phyloP scores from a whole-genome alignment of 2,113 vertebrate species.

The Prolemur simus region DNA sequence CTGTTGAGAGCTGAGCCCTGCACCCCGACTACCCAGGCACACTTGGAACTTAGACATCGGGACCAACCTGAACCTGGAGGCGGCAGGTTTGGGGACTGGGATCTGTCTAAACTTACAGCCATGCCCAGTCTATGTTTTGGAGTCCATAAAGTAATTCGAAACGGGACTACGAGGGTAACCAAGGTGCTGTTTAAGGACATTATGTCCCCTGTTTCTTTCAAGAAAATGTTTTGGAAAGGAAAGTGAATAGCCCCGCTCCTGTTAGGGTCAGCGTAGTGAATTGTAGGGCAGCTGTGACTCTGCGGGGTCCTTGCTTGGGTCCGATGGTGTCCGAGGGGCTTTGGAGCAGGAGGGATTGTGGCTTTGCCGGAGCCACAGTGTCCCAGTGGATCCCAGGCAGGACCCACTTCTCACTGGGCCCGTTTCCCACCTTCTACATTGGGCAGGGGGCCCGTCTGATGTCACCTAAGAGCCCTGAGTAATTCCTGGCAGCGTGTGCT shows the following conservation, averaged over 20 bases:
- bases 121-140: neutral
- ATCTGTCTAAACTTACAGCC: neutral
- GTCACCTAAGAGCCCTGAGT: neutral
- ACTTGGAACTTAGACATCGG: neutral
- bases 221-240: neutral
- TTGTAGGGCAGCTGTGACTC: neutral
- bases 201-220: neutral
- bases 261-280: neutral
- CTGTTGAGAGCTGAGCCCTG: neutral
- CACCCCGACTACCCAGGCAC: rapidly evolving
- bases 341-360: neutral
- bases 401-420: neutral
- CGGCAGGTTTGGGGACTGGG: neutral
- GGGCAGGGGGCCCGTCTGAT: neutral
- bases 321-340: neutral
- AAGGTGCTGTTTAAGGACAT: neutral
- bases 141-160: neutral
- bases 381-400: neutral
- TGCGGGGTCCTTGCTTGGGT: neutral
- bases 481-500: neutral
- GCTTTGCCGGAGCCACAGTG: neutral
- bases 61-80: neutral
- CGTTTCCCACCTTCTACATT: neutral
- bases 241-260: rapidly evolving
- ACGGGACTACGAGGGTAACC: neutral